These are phyloP conservation scores for Chascanopsetta lugubris DNA, from an alignment of 2,113 vertebrate genomes.

Conservation along the genomic window DNA sequence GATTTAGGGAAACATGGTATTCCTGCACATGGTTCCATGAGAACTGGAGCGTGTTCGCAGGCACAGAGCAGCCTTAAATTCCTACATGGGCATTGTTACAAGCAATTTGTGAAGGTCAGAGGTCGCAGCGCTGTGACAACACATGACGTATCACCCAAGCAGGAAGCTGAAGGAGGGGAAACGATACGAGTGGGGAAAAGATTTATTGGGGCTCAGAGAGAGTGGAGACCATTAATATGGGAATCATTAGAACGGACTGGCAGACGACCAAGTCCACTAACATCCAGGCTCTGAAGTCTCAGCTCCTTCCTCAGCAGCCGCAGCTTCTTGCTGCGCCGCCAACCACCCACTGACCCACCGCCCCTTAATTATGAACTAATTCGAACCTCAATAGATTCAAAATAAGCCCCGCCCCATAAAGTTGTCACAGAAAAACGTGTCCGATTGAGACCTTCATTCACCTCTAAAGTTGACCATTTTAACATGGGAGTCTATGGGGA, in stretches of 20 bases:
- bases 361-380: no score
- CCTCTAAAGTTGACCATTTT: no score
- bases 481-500: no score
- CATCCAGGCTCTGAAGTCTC: background rate
- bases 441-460: no score
- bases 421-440: no score
- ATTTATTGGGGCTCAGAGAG: background rate
- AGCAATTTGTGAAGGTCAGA: background rate
- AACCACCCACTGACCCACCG: no score
- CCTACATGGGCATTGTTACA: background rate
- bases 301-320: background rate
- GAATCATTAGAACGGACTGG: conserved; percentile 10
- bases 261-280: background rate
- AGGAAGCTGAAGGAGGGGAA: background rate
- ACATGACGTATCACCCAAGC: background rate
- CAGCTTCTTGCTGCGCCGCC: no score
- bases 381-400: no score
- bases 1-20: no score
- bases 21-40: no score
- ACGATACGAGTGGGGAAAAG: background rate
- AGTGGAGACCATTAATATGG: conserved; percentile 10
- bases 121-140: background rate
- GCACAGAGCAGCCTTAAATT: background rate
- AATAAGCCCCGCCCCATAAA: no score
- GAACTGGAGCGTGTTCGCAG: background rate